Percentiles rank a stretch among this genome's conserved stretches.
These are phyloP conservation scores for Trichosurus vulpecula DNA, from an alignment of 2,797 vertebrate species.

Conservation along the genomic window DNA sequence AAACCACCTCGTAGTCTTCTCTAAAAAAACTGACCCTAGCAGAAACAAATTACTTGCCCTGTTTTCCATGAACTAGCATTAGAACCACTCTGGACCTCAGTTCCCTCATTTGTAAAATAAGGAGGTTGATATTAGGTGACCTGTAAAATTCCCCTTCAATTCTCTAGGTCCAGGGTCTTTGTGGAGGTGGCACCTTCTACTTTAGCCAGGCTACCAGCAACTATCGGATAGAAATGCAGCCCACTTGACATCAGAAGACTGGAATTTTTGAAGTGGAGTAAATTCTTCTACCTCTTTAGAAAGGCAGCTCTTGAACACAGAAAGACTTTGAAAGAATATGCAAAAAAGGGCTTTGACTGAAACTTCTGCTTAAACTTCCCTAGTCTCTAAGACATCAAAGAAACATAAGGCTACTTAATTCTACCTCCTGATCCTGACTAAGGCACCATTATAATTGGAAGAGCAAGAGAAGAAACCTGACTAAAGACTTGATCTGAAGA, in stretches of 20 bases:
- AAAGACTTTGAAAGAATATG: neutral
- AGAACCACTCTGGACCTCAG: neutral
- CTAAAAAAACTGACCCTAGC: neutral
- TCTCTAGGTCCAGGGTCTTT: neutral
- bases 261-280: neutral
- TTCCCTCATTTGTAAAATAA: neutral
- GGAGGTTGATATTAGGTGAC: neutral
- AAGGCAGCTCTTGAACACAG: neutral
- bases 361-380: neutral
- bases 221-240: neutral
- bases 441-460: neutral
- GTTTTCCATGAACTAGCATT: neutral
- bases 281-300: constrained; percentile 9
- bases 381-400: neutral
- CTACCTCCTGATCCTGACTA: neutral
- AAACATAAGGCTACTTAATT: neutral
- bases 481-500: too few relatives aligned
- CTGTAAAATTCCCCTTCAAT: neutral
- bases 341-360: neutral
- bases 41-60: neutral
- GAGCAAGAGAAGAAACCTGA: neutral
- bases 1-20: neutral
- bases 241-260: constrained; percentile 22
- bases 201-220: constrained; percentile 13
- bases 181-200: neutral